phyloP scores from a whole-genome alignment of 2,888 invertebrate species.

The Amiota communis region DNA sequence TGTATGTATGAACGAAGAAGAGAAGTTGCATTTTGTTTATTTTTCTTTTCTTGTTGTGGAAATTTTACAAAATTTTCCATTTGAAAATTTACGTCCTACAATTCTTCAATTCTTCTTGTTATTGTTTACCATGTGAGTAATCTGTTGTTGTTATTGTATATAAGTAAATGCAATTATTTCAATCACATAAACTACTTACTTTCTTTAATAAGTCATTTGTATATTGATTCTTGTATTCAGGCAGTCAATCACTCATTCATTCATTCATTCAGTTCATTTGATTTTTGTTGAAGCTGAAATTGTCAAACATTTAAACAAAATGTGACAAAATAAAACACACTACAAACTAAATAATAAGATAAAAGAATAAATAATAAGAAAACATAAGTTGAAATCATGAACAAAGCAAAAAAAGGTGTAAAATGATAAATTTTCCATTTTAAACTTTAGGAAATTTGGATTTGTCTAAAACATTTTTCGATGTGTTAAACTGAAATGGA shows the following conservation, averaged over 20 bases:
- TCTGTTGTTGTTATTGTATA: constrained; percentile 8
- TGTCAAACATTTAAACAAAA: not conserved
- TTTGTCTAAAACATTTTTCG: no score
- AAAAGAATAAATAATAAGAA: not conserved
- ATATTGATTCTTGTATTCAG: not conserved
- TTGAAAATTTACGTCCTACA: not conserved
- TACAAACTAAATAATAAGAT: constrained; percentile 31
- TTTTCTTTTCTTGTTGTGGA: constrained; percentile 18
- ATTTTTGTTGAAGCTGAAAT: not conserved
- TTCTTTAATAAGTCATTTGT: not conserved
- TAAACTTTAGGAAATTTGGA: not conserved
- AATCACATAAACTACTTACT: not conserved
- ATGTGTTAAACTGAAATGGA: no score
- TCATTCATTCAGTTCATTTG: not conserved
- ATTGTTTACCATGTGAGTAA: not conserved
- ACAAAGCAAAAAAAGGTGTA: constrained; percentile 39
- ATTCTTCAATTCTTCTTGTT: constrained; percentile 5
- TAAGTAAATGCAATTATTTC: not conserved
- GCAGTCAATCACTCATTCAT: not conserved
- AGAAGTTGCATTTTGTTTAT: not conserved
- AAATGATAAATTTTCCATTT: constrained; percentile 39
- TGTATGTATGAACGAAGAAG: no score
- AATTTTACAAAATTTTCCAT: constrained; percentile 18
- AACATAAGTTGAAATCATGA: not conserved
- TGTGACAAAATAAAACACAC: not conserved